phyloP scores from a whole-genome alignment of 1,140 invertebrate species.

The Subanguina moxae region DNA sequence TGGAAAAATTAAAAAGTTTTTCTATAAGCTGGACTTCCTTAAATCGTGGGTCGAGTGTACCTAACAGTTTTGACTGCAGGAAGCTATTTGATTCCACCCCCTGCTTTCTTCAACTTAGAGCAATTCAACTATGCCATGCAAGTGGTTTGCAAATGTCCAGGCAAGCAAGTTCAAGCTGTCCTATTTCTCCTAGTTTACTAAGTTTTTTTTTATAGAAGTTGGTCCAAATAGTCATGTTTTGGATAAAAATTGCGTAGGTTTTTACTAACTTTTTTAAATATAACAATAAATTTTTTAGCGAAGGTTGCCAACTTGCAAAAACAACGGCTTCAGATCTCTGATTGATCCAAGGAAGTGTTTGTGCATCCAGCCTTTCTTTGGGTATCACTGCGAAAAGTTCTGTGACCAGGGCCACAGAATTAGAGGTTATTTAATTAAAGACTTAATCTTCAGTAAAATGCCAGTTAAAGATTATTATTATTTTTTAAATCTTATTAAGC shows the following conservation, averaged over 20 bases:
- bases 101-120: constrained; percentile 27
- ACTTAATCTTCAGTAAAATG: no score
- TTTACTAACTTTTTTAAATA: no score
- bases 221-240: constrained; percentile 28
- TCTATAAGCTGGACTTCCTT: constrained; percentile 1
- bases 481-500: no score
- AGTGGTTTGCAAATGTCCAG: constrained; percentile 47
- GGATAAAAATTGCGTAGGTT: constrained; percentile 43
- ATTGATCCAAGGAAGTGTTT: constrained; percentile 37
- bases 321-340: constrained; percentile 49
- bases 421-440: constrained; percentile 15
- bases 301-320: constrained; percentile 49
- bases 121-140: constrained; percentile 24
- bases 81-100: constrained; percentile 27
- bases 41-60: no score
- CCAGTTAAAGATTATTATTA: no score
- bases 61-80: constrained; percentile 17
- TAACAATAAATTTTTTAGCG: constrained; percentile 10
- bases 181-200: neutral
- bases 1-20: constrained; percentile 13
- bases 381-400: constrained; percentile 54
- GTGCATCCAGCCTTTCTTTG: constrained; percentile 55
- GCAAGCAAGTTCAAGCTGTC: constrained; percentile 19
- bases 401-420: constrained; percentile 55
- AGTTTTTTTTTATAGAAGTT: constrained; percentile 15